Evolutionary conservation across 2,888 invertebrate species (phyloP).

Genomic region (Lithophane leautieri): DNA sequence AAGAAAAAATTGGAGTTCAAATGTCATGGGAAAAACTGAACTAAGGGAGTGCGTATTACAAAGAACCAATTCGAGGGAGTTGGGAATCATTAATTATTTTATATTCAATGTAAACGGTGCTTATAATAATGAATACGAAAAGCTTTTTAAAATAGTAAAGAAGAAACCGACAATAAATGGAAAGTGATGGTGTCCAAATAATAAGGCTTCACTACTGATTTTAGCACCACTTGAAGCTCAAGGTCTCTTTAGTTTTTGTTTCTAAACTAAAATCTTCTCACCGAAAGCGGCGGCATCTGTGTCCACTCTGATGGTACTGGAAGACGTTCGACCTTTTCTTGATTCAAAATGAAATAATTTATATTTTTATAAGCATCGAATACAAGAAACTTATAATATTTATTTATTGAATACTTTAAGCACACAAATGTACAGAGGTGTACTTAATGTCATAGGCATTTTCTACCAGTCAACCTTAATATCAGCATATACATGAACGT

Average conservation of each 20-base stretch:
- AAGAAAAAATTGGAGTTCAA: neutral
- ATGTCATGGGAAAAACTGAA: neutral
- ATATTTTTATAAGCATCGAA: neutral
- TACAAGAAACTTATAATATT: neutral
- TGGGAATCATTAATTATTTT: too few species aligned
- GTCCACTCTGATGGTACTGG: slow-evolving; percentile 20
- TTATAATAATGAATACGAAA: neutral
- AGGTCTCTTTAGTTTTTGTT: too few species aligned
- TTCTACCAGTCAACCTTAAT: neutral
- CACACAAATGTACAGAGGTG: too few species aligned
- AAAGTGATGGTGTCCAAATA: neutral
- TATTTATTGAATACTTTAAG: too few species aligned
- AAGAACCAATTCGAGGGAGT: neutral
- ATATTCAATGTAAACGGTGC: neutral
- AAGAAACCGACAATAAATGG: too few species aligned
- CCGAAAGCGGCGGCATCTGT: neutral
- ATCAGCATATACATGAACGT: slow-evolving; percentile 21
- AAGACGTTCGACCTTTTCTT: slow-evolving; percentile 36
- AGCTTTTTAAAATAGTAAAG: neutral
- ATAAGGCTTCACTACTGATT: neutral
- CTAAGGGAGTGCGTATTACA: neutral
- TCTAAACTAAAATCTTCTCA: slow-evolving; percentile 17
- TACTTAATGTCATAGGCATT: too few species aligned
- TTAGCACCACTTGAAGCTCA: slow-evolving; percentile 1
- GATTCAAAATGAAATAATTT: neutral